Base-by-base conservation (phyloP, 2,797 vertebrate genomes). In the Pseudochirops corinnae region DNA sequence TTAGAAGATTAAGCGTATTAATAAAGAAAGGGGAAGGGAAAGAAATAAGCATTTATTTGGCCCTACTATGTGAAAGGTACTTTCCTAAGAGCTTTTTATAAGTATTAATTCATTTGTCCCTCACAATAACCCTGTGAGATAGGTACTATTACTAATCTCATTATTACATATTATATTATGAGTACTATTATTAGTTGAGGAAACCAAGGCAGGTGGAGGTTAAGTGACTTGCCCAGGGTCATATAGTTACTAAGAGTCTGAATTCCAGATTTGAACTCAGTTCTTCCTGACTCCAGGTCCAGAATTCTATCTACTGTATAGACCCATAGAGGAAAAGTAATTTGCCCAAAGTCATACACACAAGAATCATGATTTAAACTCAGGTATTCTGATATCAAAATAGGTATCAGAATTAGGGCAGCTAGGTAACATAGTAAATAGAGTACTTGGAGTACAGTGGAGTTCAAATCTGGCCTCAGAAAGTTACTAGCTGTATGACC, bases 381-480 rank as follows among this genome's bases (percentile, higher is more conserved):
- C 33, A 67, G 33, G 33, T n/a, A 67, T n/a, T n/a, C 5, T 67
- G 16, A 67, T 33, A 67, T 33, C 13, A 3, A 11, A 33, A 62
- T 3, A 12, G 29, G 60, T 31, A 58, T 58, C 26, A 33, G 29
- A 13, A 33, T 62, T 31, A 62, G 60, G 9, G 57, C 26, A 58
- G 28, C 26, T 58, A 58, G 7, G 57, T 58, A 9, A 4, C 57
- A 58, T 1, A 58, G 28, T 11, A 28, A 62, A 33, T 33, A 62
- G 12, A 31, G 31, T 0, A 3, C 12, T 5, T 1, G 4, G 12
- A 11, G 0, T 13, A 12, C 12, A 33, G 29, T 12, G 11, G 4
- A 62, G 31, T 62, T 62, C 10, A 33, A 31, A 33, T 62, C 29
- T 33, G 31, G 12, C 31, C 3, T 62, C 60, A 62, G 60, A 33